Conservation (phyloP, 2,888 invertebrate genomes). For the Thera obeliscata region DNA sequence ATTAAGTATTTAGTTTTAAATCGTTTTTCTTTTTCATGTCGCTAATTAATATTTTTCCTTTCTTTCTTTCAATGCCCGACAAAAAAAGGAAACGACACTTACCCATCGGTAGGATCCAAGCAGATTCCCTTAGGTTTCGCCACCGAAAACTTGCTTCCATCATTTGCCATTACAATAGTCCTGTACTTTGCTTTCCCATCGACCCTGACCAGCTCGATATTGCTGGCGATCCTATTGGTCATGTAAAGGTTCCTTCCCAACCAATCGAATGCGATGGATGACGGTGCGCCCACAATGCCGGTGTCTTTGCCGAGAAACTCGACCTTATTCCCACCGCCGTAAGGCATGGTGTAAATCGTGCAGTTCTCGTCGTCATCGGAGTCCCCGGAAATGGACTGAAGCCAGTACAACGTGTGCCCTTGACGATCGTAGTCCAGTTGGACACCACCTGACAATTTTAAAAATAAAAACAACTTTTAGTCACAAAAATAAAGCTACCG, state of each 20-base stretch:
- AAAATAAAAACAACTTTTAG: background rate
- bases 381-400: slow-evolving; percentile 87
- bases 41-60: no score
- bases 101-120: slow-evolving; percentile 96
- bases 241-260: slow-evolving; percentile 97
- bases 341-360: slow-evolving; percentile 93
- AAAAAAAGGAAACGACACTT: slow-evolving; percentile 1
- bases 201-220: slow-evolving; percentile 94
- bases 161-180: slow-evolving; percentile 94
- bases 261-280: slow-evolving; percentile 98
- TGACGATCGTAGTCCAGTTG: slow-evolving; percentile 96
- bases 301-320: slow-evolving; percentile 92
- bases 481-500: background rate
- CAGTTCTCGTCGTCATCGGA: slow-evolving; percentile 92
- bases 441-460: slow-evolving; percentile 85
- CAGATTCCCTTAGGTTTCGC: slow-evolving; percentile 94
- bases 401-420: slow-evolving; percentile 93
- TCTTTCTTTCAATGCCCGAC: no score
- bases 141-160: slow-evolving; percentile 93
- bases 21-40: no score
- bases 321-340: slow-evolving; percentile 90
- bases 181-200: slow-evolving; percentile 94
- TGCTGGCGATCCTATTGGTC: slow-evolving; percentile 94
- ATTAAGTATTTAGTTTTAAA: no score
- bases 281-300: slow-evolving; percentile 96